Base-by-base conservation (phyloP, 2,113 vertebrate species). In the Macaca nemestrina region DNA sequence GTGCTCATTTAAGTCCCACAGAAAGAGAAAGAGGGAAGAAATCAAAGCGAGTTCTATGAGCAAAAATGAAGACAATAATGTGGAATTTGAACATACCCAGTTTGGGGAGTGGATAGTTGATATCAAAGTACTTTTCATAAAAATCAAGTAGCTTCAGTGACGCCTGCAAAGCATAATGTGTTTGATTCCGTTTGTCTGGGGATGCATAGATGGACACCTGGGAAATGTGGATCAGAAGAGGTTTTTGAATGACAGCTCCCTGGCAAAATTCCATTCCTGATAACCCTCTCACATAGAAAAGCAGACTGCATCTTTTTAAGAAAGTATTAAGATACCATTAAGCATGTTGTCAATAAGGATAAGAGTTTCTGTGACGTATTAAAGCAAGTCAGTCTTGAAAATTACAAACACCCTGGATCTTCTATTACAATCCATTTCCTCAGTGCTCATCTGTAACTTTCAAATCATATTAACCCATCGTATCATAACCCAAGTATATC, bases 101-200 rank as follows among this genome's bases (percentile, higher is more conserved):
- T 96, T 98, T 98, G 17, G 95, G 90, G 90, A 98, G 72, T 32
- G 93, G 91, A 95, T 97, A 98, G 30, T 82, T 94, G 78, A 97
- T 95, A 91, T 94, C 76, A 88, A 97, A 97, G 59, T 95, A 98
- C n/a, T 95, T 81, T 94, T 98, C 93, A 76, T 97, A 97, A 96
- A 97, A 97, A 43, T 98, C 96, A 82, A 98, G 81, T 73, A 97
- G 38, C 55, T 98, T 98, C 78, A 97, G 9, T 55, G 92, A 94
- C 48, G 50, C 43, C 61, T 98, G 95, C 85, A 97, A 97, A 59
- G 92, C 96, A 52, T 97, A 95, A 52, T 97, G 81, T 4, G 59
- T 97, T 90, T 98, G 95, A 88, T 32, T 94, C 93, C 87, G 84
- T 81, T 98, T 98, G 25, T 97, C 97, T 55, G 95, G 85, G 75